Evolutionary conservation across 2,797 vertebrate genomes (phyloP), one percentile per base, ranked within the genome.

Genomic region (Knipowitschia caucasica): DNA sequence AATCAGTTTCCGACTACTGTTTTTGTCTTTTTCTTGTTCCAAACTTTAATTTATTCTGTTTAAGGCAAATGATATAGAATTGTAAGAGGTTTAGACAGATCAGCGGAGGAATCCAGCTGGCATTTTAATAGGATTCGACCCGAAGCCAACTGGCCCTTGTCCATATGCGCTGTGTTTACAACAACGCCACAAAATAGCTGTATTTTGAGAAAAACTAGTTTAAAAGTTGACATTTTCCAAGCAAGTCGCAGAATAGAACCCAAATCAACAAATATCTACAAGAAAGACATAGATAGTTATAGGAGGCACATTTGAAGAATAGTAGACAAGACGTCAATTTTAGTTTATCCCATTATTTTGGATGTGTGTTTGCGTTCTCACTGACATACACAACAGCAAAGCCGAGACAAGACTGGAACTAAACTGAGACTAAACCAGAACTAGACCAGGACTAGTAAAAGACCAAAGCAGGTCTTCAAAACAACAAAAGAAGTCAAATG

Each of bases 61-160:
- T 70, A 30, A 31, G 43, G 53, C 49, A 61, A 73, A 75, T 73
- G 23, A 70, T 71, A 61, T 59, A 56, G 63, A 71, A 61, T 71
- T 62, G 38, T 80, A 75, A 80, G 69, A 63, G 78, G 74, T 67
- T 83, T 82, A 80, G 35, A 56, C 20, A 72, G 82, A 83, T 80
- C 63, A 81, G 62, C 60, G 1, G 50, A 62, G 59, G n/a, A 59
- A 72, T 75, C 67, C 71, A 74, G 64, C 71, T 78, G 76, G 65
- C 58, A 67, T 70, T 64, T 35, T 79, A 81, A 84, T 80, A 56
- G 72, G 80, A 84, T 83, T 82, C 53, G 42, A 67, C 45, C 63
- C 58, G 52, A 53, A 59, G 65, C 73, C 80, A 81, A 73, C 64
- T 77, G 74, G 78, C 47, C 42, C 5, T 23, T 42, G 38, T 70